Evolutionary conservation across 2,113 vertebrate species (phyloP).

Genomic region (Ptilonorhynchus violaceus): DNA sequence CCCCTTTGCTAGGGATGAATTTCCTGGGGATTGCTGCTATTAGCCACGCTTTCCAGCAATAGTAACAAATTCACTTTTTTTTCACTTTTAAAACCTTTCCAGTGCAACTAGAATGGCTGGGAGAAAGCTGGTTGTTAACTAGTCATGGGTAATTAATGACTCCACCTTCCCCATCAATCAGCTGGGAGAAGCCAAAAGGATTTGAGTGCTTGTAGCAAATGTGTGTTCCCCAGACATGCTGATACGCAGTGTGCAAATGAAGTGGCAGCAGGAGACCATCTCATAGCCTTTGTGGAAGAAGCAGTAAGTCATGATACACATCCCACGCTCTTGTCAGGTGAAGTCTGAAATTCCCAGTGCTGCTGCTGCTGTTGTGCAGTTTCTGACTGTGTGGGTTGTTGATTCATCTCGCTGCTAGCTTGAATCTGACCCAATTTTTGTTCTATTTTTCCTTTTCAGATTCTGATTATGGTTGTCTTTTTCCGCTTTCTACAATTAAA

Average conservation of each 20-base stretch:
- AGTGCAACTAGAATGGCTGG: not conserved
- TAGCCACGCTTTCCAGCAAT: not conserved
- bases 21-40: slow-evolving; percentile 13
- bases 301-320: slow-evolving; percentile 37
- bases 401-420: slow-evolving; percentile 8
- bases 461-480: not conserved
- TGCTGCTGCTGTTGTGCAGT: slow-evolving; percentile 32
- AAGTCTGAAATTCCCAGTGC: slow-evolving; percentile 28
- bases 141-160: slow-evolving; percentile 52
- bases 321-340: slow-evolving; percentile 44
- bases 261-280: slow-evolving; percentile 23
- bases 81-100: slow-evolving; percentile 3
- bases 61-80: not conserved
- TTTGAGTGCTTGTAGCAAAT: slow-evolving; percentile 31
- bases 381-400: slow-evolving; percentile 37
- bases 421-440: slow-evolving; percentile 51
- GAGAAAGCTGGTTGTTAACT: slow-evolving; percentile 42
- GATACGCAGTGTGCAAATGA: slow-evolving; percentile 3
- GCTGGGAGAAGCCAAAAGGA: slow-evolving; percentile 44
- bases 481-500: not conserved
- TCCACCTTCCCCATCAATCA: slow-evolving; percentile 56
- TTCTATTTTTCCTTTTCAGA: slow-evolving; percentile 35
- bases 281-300: not conserved
- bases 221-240: slow-evolving; percentile 7
- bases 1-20: not conserved